phyloP scores from a whole-genome alignment of 92 coral and sea anemone species.

The Diadumene lineata region DNA sequence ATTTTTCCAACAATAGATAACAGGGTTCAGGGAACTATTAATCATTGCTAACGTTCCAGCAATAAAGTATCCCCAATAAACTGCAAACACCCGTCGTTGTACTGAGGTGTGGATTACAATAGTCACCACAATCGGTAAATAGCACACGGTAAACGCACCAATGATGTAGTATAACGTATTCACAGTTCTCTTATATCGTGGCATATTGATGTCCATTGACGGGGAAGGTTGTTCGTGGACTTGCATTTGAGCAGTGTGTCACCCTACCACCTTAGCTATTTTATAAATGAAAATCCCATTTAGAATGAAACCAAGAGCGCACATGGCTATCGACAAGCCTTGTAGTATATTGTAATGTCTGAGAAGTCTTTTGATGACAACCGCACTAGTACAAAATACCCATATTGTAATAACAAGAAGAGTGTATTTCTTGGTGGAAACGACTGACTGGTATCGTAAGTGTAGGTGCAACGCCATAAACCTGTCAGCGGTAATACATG shows the following conservation, averaged over 20 bases:
- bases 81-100: neutral
- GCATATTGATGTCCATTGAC: conserved; percentile 6
- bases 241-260: conserved; percentile 8
- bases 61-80: neutral
- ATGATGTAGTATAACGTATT: neutral
- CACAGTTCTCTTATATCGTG: neutral
- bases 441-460: conserved; percentile 6
- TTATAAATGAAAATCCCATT: neutral
- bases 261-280: neutral
- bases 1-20: conserved; percentile 15
- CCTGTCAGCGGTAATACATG: conserved; percentile 15
- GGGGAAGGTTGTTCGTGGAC: conserved; percentile 7
- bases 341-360: neutral
- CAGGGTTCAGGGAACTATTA: conserved; percentile 8
- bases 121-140: neutral
- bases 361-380: neutral
- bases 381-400: neutral
- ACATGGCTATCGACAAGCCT: neutral
- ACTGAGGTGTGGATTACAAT: neutral
- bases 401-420: neutral
- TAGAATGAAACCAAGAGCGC: neutral
- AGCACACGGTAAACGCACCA: neutral
- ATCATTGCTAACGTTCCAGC: neutral
- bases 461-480: conserved; percentile 20
- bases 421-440: neutral